phyloP scores from a whole-genome alignment of 2,888 invertebrate species.

The Auanema sp. region DNA sequence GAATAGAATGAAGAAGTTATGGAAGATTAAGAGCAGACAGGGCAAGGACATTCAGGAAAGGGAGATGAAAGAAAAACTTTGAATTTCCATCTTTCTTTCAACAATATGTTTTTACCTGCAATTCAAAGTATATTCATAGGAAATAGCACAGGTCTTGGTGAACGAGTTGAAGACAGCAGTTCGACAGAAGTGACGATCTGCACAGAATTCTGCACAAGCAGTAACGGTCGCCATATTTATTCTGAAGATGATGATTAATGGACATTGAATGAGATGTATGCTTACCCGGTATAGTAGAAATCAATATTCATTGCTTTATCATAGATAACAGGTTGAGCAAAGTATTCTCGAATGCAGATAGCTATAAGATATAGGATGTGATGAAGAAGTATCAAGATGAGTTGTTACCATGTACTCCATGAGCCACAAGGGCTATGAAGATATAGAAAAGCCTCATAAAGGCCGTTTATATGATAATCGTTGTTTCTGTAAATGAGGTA shows the following conservation, averaged over 20 bases:
- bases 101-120: slow-evolving; percentile 27
- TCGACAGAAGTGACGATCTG: slow-evolving; percentile 57
- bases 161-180: slow-evolving; percentile 57
- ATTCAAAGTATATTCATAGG: slow-evolving; percentile 49
- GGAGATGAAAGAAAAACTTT: too few relatives aligned
- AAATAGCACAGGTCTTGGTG: slow-evolving; percentile 54
- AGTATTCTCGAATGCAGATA: slow-evolving; percentile 31
- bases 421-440: too few relatives aligned
- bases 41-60: too few relatives aligned
- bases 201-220: slow-evolving; percentile 59
- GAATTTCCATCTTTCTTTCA: too few relatives aligned
- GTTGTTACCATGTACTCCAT: too few relatives aligned
- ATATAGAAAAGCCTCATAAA: too few relatives aligned
- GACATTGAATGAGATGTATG: not conserved
- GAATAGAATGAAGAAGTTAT: too few relatives aligned
- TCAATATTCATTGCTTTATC: slow-evolving; percentile 46
- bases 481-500: too few relatives aligned
- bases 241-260: slow-evolving; percentile 29
- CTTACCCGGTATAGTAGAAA: slow-evolving; percentile 56
- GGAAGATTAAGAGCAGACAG: too few relatives aligned
- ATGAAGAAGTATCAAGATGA: too few relatives aligned
- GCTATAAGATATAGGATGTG: not conserved
- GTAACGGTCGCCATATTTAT: slow-evolving; percentile 45
- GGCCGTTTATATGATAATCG: too few relatives aligned
- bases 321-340: slow-evolving; percentile 49